Base-by-base conservation (phyloP, 2,888 invertebrate species). In the Rhimphoctona megacephalus region DNA sequence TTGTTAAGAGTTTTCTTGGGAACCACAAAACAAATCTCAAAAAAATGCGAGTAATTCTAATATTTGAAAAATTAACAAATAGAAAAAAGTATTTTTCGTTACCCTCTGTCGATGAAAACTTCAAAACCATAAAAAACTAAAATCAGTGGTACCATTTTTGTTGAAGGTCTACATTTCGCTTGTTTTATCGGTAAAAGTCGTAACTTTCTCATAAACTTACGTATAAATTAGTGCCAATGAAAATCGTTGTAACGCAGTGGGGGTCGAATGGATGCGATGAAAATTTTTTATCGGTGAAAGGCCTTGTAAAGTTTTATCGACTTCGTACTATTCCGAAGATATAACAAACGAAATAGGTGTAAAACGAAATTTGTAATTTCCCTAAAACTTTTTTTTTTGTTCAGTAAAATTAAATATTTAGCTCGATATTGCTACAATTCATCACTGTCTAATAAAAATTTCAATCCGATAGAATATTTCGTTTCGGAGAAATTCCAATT, bases 401-500 rank as follows among this genome's bases (percentile, higher is more conserved):
- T 4, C 25, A 7, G 17, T 17, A 61, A 61, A 30, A 61, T 17
- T 30, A 3, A 61, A 61, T 30, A 61, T 30, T 30, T 6, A 17
- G 61, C 17, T 17, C 30, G 6, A 61, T 61, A 30, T 30, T 61
- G 30, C 61, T 30, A 30, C 61, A 61, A 30, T 30, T 61, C 30
- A 4, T 30, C 17, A 61, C 30, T 11, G 30, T 61, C 17, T 7
- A 30, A 17, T 49, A n/a, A 30, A 11, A 61, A 30, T 30, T 61
- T 25, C 25, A 61, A 61, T 61, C 61, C 61, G 17, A 30, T 30
- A 30, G 61, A 30, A 61, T 61, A 61, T 61, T 30, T 30, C 61
- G 61, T 61, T 61, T 17, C 61, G 30, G 25, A 61, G 61, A 61
- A 61, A 61, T 61, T 25, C 36, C 76, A 43, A 43, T 46, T 43